These are phyloP conservation scores for Gryllus bimaculatus DNA, from an alignment of 1,140 invertebrate genomes.

Conservation along the genomic window DNA sequence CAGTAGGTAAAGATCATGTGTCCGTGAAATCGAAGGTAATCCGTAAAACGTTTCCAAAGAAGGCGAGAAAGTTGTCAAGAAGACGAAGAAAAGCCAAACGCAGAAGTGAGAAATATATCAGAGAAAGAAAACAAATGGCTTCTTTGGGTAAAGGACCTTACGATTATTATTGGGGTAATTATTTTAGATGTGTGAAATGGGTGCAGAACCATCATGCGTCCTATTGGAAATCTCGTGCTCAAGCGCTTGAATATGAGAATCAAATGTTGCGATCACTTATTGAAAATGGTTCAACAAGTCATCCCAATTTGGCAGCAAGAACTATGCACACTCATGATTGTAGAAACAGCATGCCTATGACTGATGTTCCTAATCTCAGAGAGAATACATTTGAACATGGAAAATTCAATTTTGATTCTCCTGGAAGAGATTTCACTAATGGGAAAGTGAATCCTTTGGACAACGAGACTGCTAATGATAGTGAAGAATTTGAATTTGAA, in stretches of 20 bases:
- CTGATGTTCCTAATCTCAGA: background rate
- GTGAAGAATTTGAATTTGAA: constrained; percentile 1
- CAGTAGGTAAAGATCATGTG: background rate
- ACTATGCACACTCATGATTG: background rate
- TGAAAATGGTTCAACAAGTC: background rate
- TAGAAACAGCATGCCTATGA: background rate
- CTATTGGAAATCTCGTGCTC: background rate
- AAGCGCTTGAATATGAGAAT: background rate
- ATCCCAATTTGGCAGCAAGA: background rate
- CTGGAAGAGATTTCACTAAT: background rate
- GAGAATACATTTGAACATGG: background rate
- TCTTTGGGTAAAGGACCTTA: background rate
- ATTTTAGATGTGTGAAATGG: background rate
- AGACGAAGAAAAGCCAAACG: background rate
- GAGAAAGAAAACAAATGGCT: background rate
- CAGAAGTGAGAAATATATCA: background rate
- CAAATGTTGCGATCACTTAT: background rate
- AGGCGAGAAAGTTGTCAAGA: background rate
- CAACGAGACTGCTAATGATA: background rate
- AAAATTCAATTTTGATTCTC: background rate
- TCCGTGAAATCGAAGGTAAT: background rate
- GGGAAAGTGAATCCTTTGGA: background rate
- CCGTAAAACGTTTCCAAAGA: background rate
- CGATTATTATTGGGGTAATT: background rate
- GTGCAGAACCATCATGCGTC: background rate